phyloP scores from a whole-genome alignment of 2,797 vertebrate genomes.

The Pseudochirops corinnae region DNA sequence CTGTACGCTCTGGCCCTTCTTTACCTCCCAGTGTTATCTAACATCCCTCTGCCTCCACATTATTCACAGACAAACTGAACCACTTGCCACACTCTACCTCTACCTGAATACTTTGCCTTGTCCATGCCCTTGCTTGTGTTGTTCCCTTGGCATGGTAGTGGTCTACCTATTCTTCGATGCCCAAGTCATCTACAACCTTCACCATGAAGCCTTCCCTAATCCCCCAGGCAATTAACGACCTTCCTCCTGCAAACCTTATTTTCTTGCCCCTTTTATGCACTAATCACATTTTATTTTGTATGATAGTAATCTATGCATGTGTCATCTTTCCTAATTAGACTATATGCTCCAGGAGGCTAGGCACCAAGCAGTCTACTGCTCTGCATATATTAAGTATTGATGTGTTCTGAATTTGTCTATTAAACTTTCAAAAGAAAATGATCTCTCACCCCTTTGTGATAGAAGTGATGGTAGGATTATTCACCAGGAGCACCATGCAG shows the following conservation, averaged over 20 bases:
- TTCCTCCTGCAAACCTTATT: background rate
- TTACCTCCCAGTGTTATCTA: background rate
- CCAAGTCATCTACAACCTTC: background rate
- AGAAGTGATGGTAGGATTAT: background rate
- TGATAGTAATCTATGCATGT: background rate
- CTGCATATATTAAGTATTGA: background rate
- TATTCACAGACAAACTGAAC: too few species aligned
- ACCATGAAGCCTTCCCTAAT: background rate
- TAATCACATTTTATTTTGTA: background rate
- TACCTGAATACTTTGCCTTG: background rate
- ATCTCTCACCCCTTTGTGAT: background rate
- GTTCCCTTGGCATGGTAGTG: background rate
- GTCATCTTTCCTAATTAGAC: background rate
- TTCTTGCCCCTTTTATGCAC: background rate
- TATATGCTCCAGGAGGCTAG: background rate
- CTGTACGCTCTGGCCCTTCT: background rate
- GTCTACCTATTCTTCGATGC: background rate
- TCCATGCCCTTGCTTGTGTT: background rate
- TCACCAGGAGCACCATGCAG: background rate
- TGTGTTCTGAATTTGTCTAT: background rate
- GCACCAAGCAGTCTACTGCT: background rate
- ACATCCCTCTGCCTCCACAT: background rate
- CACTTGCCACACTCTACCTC: too few species aligned
- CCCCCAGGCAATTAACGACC: background rate
- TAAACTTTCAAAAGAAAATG: background rate